Percentiles rank a stretch among this genome's conserved stretches.
Conservation (phyloP, 2,113 vertebrate species). For the Phylloscopus whistleri region DNA sequence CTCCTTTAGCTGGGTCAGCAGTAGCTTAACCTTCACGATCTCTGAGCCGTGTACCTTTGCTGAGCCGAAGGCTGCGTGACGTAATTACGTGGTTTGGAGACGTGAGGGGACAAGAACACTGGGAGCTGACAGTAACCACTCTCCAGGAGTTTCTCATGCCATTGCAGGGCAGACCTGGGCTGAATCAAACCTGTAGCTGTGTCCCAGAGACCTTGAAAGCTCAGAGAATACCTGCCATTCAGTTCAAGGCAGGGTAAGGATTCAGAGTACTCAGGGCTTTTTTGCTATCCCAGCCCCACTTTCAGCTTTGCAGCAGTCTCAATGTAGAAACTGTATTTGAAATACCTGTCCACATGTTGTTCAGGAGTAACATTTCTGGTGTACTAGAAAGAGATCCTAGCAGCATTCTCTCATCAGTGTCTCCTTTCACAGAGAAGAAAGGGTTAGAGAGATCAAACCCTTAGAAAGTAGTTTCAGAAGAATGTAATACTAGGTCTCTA, state of each 20-base stretch:
- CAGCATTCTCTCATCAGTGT: not conserved
- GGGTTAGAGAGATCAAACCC: not conserved
- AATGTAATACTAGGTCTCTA: not conserved
- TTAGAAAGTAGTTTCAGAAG: not conserved
- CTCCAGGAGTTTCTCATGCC: not conserved
- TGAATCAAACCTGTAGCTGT: not conserved
- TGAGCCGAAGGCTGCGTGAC: not conserved
- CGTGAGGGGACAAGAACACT: rapidly evolving
- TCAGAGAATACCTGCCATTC: not conserved
- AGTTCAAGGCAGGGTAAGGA: not conserved
- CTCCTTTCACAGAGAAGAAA: not conserved
- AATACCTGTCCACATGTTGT: not conserved
- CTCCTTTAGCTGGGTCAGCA: not conserved
- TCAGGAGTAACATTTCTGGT: not conserved
- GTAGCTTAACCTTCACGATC: not conserved
- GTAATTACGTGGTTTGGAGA: not conserved
- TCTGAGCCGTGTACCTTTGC: not conserved
- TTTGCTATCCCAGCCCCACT: not conserved
- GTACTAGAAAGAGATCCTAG: not conserved
- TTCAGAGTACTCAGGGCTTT: rapidly evolving
- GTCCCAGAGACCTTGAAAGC: not conserved
- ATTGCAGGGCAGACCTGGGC: not conserved
- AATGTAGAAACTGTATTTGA: not conserved
- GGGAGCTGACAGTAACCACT: not conserved
- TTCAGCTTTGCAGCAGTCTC: not conserved